These are phyloP conservation scores for Aromia moschata DNA, from an alignment of 2,888 invertebrate genomes.

Conservation along the genomic window DNA sequence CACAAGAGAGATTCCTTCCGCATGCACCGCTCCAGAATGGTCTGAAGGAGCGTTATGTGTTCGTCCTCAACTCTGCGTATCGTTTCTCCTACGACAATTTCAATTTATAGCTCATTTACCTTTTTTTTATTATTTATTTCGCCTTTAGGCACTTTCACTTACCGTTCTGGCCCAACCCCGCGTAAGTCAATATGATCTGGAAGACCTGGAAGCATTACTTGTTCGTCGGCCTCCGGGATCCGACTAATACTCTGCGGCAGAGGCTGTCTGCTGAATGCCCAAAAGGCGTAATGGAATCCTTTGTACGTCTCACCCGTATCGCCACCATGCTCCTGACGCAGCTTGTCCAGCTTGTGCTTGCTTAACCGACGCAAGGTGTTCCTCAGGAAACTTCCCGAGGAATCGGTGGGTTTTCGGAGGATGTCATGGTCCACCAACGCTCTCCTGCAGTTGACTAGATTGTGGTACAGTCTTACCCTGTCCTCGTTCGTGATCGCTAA, in stretches of 20 bases:
- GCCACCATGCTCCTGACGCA: conserved; percentile 73
- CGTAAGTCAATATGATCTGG: conserved; percentile 88
- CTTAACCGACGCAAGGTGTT: conserved; percentile 88
- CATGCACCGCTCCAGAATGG: conserved; percentile 90
- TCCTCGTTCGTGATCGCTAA: conserved; percentile 85
- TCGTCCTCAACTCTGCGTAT: conserved; percentile 84
- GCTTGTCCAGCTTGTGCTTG: conserved; percentile 83
- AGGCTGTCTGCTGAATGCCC: conserved; percentile 87
- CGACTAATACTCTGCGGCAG: conserved; percentile 85
- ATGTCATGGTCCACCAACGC: conserved; percentile 85
- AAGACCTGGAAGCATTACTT: conserved; percentile 88
- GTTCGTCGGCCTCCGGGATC: conserved; percentile 87
- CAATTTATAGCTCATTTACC: too few relatives aligned
- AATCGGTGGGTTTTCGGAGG: conserved; percentile 83
- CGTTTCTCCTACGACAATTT: conserved; percentile 64
- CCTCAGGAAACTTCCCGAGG: conserved; percentile 85
- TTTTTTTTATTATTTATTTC: not conserved
- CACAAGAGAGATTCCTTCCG: conserved; percentile 87
- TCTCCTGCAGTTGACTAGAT: conserved; percentile 83
- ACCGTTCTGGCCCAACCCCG: conserved; percentile 80
- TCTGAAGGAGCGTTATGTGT: conserved; percentile 87
- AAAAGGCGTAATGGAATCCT: conserved; percentile 85
- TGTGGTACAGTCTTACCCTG: conserved; percentile 86
- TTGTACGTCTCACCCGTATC: conserved; percentile 86
- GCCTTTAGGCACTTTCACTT: conserved; percentile 15